phyloP scores from a whole-genome alignment of 2,888 invertebrate species.

The Nomada goodeniana region DNA sequence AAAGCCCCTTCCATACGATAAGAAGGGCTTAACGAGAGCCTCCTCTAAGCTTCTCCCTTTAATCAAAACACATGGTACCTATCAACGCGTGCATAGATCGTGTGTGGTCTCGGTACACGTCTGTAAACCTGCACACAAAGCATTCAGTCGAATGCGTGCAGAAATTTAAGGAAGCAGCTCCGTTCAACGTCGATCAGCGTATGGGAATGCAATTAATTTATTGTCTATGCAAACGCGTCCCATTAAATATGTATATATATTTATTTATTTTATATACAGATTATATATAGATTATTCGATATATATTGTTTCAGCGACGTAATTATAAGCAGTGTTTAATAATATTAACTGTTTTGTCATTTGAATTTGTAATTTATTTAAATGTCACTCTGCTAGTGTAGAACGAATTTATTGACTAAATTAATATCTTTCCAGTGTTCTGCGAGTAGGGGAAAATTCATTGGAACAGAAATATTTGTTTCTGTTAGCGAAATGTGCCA shows the following conservation, averaged over 20 bases:
- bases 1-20: conserved; percentile 56
- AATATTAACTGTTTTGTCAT: too few species aligned
- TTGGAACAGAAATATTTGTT: too few species aligned
- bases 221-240: neutral
- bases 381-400: too few species aligned
- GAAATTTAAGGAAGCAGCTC: conserved; percentile 10
- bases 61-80: conserved; percentile 56
- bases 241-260: neutral
- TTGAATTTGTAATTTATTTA: too few species aligned
- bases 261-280: too few species aligned
- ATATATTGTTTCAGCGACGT: too few species aligned
- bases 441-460: too few species aligned
- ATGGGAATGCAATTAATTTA: neutral
- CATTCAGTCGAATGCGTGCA: neutral
- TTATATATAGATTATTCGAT: too few species aligned
- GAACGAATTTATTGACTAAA: too few species aligned
- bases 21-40: conserved; percentile 61
- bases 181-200: neutral
- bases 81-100: neutral
- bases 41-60: conserved; percentile 49
- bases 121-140: neutral
- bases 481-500: too few species aligned
- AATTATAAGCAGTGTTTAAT: too few species aligned
- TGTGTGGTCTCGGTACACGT: neutral
- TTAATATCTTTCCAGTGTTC: too few species aligned